phyloP scores from a whole-genome alignment of 2,888 invertebrate genomes.

The Dichetophora obliterata region DNA sequence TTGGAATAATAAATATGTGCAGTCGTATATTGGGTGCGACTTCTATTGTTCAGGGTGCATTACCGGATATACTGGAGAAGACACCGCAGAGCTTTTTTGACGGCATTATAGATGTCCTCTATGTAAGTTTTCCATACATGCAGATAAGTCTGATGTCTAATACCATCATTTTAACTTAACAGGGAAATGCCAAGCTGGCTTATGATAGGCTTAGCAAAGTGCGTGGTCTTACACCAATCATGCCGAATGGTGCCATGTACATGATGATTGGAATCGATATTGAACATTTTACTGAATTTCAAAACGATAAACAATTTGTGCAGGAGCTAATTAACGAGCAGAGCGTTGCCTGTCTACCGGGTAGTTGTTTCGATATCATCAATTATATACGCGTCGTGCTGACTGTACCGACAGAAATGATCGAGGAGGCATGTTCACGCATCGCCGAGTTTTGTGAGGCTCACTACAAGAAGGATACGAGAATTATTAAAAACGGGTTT shows the following conservation, averaged over 20 bases:
- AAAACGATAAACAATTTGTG: conserved; percentile 88
- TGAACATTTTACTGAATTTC: conserved; percentile 82
- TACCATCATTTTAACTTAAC: conserved; percentile 39
- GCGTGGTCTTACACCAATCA: conserved; percentile 87
- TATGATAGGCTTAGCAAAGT: conserved; percentile 78
- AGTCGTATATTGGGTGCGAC: conserved; percentile 93
- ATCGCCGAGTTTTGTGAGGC: conserved; percentile 86
- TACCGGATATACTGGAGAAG: conserved; percentile 85
- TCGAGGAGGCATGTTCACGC: conserved; percentile 88
- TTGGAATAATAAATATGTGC: conserved; percentile 77
- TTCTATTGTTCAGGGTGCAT: conserved; percentile 90
- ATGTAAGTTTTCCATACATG: conserved; percentile 69
- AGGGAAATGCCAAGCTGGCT: conserved; percentile 86
- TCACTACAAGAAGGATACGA: conserved; percentile 71
- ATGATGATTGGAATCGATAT: conserved; percentile 94
- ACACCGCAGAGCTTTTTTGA: conserved; percentile 91
- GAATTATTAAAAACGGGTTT: conserved; percentile 58
- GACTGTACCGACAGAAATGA: conserved; percentile 88
- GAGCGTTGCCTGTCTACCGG: conserved; percentile 97
- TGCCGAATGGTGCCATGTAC: conserved; percentile 98
- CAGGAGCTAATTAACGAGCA: conserved; percentile 91
- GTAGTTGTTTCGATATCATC: conserved; percentile 92
- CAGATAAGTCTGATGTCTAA: conserved; percentile 23
- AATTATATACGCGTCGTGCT: conserved; percentile 94
- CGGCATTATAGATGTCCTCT: conserved; percentile 76